A percentile compares a stretch with the other conserved stretches of the same genome.
phyloP scores from a whole-genome alignment of 2,888 invertebrate genomes.

The Thera obeliscata region DNA sequence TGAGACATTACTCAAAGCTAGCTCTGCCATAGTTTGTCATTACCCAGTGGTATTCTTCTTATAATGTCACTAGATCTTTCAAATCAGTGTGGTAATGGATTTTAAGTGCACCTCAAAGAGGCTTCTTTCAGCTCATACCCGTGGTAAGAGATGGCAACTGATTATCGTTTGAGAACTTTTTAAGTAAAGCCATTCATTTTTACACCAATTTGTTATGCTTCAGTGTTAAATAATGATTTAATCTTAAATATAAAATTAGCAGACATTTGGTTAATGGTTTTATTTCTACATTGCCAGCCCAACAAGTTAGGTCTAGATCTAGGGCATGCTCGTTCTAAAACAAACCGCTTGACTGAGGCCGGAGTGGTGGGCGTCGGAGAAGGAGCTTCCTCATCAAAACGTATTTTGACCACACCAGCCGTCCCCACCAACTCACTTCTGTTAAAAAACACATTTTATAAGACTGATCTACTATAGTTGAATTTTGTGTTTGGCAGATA shows the following conservation, averaged over 20 bases:
- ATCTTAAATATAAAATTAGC: conserved; percentile 16
- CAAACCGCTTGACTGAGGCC: conserved; percentile 83
- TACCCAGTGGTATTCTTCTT: too few species aligned
- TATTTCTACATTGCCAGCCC: conserved; percentile 58
- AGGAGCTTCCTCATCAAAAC: conserved; percentile 79
- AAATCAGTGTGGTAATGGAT: too few species aligned
- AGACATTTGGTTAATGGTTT: conserved; percentile 33
- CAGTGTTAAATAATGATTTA: background rate
- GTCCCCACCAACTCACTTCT: conserved; percentile 86
- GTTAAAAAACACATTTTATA: conserved; percentile 58
- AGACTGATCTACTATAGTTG: background rate
- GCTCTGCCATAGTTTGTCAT: too few species aligned
- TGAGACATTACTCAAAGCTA: too few species aligned
- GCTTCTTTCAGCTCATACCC: too few species aligned
- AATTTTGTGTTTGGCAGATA: too few species aligned
- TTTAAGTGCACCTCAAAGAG: too few species aligned
- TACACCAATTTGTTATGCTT: conserved; percentile 12
- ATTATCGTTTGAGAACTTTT: too few species aligned
- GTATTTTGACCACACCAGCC: conserved; percentile 85
- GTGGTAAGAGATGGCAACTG: too few species aligned
- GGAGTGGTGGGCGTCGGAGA: conserved; percentile 82
- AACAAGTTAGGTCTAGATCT: conserved; percentile 66
- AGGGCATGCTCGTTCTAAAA: conserved; percentile 72
- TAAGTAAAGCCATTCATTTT: too few species aligned
- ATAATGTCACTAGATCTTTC: too few species aligned